Conservation (phyloP, 2,888 invertebrate species). For the Drosophila subsilvestris region DNA sequence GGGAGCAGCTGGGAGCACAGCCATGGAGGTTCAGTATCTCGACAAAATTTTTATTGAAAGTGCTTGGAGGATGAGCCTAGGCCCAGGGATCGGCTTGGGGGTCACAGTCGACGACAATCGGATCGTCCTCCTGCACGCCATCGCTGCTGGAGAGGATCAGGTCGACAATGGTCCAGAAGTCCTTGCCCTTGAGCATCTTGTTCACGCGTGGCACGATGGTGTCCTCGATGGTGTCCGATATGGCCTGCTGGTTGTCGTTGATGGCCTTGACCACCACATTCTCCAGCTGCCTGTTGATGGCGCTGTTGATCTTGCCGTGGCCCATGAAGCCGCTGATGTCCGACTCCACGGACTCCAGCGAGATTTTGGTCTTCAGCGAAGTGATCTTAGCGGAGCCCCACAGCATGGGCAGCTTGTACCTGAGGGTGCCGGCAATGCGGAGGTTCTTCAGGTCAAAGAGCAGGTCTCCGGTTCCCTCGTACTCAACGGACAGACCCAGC, state of each 20-base stretch:
- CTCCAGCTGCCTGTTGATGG: constrained; percentile 74
- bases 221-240: constrained; percentile 76
- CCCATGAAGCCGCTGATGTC: constrained; percentile 77
- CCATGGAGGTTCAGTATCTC: constrained; percentile 5
- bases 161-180: constrained; percentile 77
- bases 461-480: constrained; percentile 75
- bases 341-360: constrained; percentile 68
- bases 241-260: constrained; percentile 68
- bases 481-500: constrained; percentile 72
- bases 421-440: constrained; percentile 71
- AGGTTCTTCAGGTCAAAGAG: constrained; percentile 75
- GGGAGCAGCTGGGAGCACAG: too few species aligned
- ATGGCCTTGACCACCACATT: constrained; percentile 63
- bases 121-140: constrained; percentile 73
- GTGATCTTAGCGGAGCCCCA: constrained; percentile 81
- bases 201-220: constrained; percentile 73
- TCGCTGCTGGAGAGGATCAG: constrained; percentile 66
- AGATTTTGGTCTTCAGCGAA: constrained; percentile 70
- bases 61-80: constrained; percentile 34
- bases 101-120: constrained; percentile 71
- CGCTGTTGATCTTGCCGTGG: constrained; percentile 62
- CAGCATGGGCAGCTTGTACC: constrained; percentile 78
- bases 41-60: constrained; percentile 22
- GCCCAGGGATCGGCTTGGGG: constrained; percentile 81
- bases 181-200: constrained; percentile 75